A percentile compares a stretch with the other conserved stretches of the same genome.
phyloP scores from a whole-genome alignment of 2,888 invertebrate genomes.

The Gibbula magus region DNA sequence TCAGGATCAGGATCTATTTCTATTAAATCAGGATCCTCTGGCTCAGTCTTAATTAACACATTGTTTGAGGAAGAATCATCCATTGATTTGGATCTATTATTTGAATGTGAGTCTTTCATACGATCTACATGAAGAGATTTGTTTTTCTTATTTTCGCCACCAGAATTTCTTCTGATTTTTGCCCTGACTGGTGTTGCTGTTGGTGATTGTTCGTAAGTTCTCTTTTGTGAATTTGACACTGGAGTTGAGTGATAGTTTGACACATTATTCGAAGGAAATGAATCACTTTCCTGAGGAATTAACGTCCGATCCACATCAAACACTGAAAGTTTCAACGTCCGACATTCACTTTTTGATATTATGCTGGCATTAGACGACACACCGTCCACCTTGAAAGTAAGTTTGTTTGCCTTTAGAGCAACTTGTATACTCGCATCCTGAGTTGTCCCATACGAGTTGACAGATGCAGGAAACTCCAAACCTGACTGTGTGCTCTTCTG shows the following conservation, averaged over 20 bases:
- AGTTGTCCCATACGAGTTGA: conserved; percentile 5
- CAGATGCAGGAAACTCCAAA: background rate
- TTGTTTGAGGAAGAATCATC: background rate
- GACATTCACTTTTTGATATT: conserved; percentile 12
- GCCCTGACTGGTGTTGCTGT: background rate
- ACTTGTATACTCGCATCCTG: conserved; percentile 5
- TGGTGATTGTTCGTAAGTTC: background rate
- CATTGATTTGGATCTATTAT: background rate
- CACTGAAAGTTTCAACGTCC: conserved; percentile 1
- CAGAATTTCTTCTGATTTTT: background rate
- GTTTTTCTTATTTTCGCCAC: background rate
- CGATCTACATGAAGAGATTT: background rate
- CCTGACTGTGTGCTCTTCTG: background rate
- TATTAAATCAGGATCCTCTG: conserved; percentile 7
- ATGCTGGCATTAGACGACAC: conserved; percentile 11
- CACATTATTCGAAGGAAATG: background rate
- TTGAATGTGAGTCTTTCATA: background rate
- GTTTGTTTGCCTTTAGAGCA: background rate
- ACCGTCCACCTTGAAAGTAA: conserved; percentile 9
- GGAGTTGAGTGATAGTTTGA: background rate
- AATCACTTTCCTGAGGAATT: background rate
- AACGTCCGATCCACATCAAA: conserved; percentile 10
- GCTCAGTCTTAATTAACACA: background rate
- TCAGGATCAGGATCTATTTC: conserved; percentile 1
- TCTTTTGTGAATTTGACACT: background rate